Percentiles rank a stretch among this genome's conserved stretches.
Conservation (phyloP, 2,888 invertebrate genomes). For the Tricholauxania praeusta region DNA sequence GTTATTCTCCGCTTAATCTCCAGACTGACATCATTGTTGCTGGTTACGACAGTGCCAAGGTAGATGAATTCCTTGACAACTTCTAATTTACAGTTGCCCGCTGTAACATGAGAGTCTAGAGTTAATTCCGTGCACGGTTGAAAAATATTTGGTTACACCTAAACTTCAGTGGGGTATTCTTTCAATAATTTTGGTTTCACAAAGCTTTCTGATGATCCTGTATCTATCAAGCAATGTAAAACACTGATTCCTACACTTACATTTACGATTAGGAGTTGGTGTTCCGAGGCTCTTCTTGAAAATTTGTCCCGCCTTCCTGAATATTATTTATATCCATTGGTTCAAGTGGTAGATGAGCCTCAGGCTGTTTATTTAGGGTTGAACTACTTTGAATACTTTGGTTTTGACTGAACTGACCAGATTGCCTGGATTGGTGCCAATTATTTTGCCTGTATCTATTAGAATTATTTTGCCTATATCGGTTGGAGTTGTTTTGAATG, state of each 20-base stretch:
- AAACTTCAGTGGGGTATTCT: constrained; percentile 30
- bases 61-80: too few relatives aligned
- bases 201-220: constrained; percentile 36
- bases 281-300: constrained; percentile 29
- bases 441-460: constrained; percentile 4
- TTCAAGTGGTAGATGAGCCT: constrained; percentile 21
- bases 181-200: constrained; percentile 38
- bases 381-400: constrained; percentile 32
- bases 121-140: too few relatives aligned
- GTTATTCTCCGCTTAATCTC: too few relatives aligned
- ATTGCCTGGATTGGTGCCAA: constrained; percentile 4
- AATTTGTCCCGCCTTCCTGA: constrained; percentile 35
- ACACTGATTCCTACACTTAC: constrained; percentile 31
- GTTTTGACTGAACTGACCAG: background rate
- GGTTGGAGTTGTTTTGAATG: too few relatives aligned
- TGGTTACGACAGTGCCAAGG: too few relatives aligned
- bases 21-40: too few relatives aligned
- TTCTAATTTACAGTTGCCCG: too few relatives aligned
- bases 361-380: constrained; percentile 24
- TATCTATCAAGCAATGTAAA: too few relatives aligned
- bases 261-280: constrained; percentile 39
- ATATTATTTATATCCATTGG: constrained; percentile 39
- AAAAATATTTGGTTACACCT: constrained; percentile 25
- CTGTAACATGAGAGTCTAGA: too few relatives aligned
- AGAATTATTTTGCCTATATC: background rate